Conservation (phyloP, 2,113 vertebrate genomes). For the Nestor notabilis region DNA sequence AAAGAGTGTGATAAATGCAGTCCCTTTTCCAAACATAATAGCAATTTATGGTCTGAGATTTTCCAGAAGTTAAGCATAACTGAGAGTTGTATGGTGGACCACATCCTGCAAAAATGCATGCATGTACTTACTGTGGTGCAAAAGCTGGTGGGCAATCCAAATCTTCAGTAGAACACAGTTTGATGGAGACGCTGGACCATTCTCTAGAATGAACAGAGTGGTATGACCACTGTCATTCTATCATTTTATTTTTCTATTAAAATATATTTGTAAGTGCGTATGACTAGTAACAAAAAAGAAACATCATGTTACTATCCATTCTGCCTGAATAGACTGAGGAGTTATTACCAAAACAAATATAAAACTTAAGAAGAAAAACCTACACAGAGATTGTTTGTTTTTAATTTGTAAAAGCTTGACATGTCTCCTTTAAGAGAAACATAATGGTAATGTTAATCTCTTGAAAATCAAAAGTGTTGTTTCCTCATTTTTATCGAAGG, state of each 20-base stretch:
- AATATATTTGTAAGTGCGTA: background rate
- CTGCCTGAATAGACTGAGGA: background rate
- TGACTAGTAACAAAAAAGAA: background rate
- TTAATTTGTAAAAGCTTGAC: background rate
- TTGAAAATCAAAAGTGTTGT: conserved; percentile 39
- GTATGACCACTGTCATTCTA: background rate
- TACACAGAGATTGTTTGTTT: background rate
- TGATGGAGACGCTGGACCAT: background rate
- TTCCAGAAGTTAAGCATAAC: background rate
- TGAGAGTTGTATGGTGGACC: background rate
- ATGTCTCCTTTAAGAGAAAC: conserved; percentile 30
- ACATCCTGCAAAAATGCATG: background rate
- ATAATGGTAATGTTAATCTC: conserved; percentile 24
- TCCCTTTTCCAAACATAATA: background rate
- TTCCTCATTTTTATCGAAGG: conserved; percentile 51
- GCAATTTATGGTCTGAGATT: background rate
- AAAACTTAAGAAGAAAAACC: background rate
- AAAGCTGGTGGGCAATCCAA: background rate
- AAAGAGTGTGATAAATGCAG: background rate
- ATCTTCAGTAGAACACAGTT: background rate
- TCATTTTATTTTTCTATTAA: background rate
- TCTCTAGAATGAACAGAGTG: background rate
- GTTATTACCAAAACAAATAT: background rate
- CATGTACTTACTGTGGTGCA: background rate
- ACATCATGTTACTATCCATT: background rate